Base-by-base conservation (phyloP, 2,888 invertebrate species). In the Drosophila setosimentum region DNA sequence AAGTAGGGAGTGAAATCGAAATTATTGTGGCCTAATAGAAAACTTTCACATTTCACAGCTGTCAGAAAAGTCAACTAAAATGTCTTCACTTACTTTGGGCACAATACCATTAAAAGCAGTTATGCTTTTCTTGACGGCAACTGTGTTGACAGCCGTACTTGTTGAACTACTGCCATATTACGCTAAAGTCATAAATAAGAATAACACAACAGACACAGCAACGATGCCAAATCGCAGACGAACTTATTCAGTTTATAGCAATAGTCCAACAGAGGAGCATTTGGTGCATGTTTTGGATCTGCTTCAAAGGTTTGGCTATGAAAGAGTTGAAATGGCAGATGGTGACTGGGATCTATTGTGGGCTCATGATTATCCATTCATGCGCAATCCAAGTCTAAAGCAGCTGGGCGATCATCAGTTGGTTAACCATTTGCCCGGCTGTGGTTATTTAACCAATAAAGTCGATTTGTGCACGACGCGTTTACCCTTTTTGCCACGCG, bases 351-450 rank as follows among this genome's bases (percentile, higher is more conserved):
- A 96, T 91, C 94, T 99, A 0, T 93, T 99, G 13, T 99, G 99
- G 99, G 96, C 98, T 0, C 98, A 99, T 92, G 97, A 98, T 87
- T 99, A 97, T 92, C 99, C 99, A 0, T 99, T 98, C 89, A 45
- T 72, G 84, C 0, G 65, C 68, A 13, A 72, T 92, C 48, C 90
- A 8, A 89, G 93, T 51, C 88, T 97, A 37, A 94, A 94, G 68
- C 94, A 94, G 72, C 92, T 98, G 13, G 94, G 95, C 80, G 93
- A 95, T 0, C 94, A 96, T 91, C 98, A 98, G 92, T 95, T 94
- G 92, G 96, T 99, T 0, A 99, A 99, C 55, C 98, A 99, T 91
- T 96, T 98, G 85, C 99, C 99, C 0, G 99, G 99, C 0, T 97
- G 97, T 50, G 99, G 99, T 0, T 98, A 95, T 91, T 95, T 99